phyloP scores from a whole-genome alignment of 2,797 vertebrate genomes.

The Phrynocephalus guinanensis region DNA sequence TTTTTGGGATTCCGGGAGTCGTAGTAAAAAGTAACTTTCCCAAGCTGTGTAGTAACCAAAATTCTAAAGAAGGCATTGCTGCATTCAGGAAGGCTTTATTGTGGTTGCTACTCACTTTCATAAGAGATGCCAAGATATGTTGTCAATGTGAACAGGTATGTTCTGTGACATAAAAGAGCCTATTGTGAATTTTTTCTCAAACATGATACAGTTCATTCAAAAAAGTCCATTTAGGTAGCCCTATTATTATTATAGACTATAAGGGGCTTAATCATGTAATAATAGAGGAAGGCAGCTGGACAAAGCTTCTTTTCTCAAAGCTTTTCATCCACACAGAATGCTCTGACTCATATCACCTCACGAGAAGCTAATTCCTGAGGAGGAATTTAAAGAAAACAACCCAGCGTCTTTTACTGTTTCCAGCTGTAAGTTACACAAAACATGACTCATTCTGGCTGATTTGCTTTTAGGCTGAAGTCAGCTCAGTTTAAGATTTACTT shows the following conservation, averaged over 20 bases:
- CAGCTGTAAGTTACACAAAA: conserved; percentile 56
- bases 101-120: conserved; percentile 25
- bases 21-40: neutral
- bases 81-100: neutral
- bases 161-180: conserved; percentile 38
- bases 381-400: too few relatives aligned
- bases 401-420: neutral
- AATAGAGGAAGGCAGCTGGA: conserved; percentile 31
- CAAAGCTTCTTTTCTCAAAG: conserved; percentile 69
- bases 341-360: conserved; percentile 62
- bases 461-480: conserved; percentile 49
- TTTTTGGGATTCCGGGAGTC: too few relatives aligned
- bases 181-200: conserved; percentile 46
- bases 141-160: conserved; percentile 26
- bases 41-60: neutral
- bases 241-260: conserved; percentile 57
- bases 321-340: conserved; percentile 49
- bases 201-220: conserved; percentile 44
- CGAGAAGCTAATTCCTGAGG: conserved; percentile 42
- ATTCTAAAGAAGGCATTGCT: conserved; percentile 1
- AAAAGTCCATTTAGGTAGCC: conserved; percentile 38
- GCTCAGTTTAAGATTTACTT: conserved; percentile 49
- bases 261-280: conserved; percentile 9
- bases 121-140: conserved; percentile 10
- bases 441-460: conserved; percentile 62